phyloP scores from a whole-genome alignment of 2,888 invertebrate genomes.

The Leptothorax acervorum region DNA sequence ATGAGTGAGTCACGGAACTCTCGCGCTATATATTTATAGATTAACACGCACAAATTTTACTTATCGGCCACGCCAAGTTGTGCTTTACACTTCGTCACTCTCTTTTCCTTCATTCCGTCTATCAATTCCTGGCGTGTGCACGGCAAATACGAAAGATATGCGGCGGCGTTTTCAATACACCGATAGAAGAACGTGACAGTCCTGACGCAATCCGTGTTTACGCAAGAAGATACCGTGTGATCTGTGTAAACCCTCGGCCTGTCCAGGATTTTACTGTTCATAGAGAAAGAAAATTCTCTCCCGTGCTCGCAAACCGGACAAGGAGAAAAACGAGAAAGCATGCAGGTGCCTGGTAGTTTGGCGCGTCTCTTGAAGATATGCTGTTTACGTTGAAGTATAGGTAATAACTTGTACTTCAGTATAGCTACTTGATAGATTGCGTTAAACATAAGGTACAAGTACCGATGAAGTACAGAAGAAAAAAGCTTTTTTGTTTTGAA shows the following conservation, averaged over 20 bases:
- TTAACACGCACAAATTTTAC: slow-evolving; percentile 45
- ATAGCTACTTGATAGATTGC: not conserved
- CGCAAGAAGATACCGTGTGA: slow-evolving; percentile 73
- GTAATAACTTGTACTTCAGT: not conserved
- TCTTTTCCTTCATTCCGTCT: slow-evolving; percentile 29
- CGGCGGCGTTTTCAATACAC: slow-evolving; percentile 5
- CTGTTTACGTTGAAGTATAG: not conserved
- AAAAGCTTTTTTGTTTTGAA: not conserved
- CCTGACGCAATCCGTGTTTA: slow-evolving; percentile 78
- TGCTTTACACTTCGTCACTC: slow-evolving; percentile 53
- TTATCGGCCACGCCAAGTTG: slow-evolving; percentile 64
- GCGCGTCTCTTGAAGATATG: not conserved
- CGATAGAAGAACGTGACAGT: slow-evolving; percentile 61
- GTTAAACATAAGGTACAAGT: not conserved
- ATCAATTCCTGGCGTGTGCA: slow-evolving; percentile 28
- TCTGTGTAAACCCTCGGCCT: slow-evolving; percentile 47
- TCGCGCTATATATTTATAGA: slow-evolving; percentile 24
- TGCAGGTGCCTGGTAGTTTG: slow-evolving; percentile 6
- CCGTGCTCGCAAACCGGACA: not conserved
- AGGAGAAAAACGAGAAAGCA: slow-evolving; percentile 17
- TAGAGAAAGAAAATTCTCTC: slow-evolving; percentile 28
- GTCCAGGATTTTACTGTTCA: slow-evolving; percentile 13
- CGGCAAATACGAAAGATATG: slow-evolving; percentile 62
- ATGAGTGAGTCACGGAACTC: slow-evolving; percentile 40
- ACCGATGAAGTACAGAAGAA: not conserved